A percentile compares a stretch with the other conserved stretches of the same genome.
These are phyloP conservation scores for Marmota monax DNA, from an alignment of 2,113 vertebrate species.

Conservation along the genomic window DNA sequence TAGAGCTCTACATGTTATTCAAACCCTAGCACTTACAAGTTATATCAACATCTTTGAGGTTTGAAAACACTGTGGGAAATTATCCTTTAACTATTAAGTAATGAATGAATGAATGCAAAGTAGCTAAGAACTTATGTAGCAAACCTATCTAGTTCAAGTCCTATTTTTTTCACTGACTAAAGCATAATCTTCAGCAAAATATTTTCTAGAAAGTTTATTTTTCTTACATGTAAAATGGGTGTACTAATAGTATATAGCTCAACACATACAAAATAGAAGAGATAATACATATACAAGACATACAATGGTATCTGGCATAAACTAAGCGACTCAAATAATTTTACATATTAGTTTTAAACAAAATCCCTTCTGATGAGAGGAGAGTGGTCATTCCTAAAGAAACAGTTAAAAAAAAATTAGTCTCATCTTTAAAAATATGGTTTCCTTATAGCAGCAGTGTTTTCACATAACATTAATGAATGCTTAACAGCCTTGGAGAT, in stretches of 20 bases:
- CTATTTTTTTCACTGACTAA: background rate
- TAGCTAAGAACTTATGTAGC: background rate
- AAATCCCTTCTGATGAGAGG: background rate
- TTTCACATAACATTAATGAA: conserved; percentile 60
- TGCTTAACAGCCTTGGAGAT: conserved; percentile 49
- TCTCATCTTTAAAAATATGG: conserved; percentile 54
- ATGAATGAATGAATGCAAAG: background rate
- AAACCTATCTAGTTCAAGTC: background rate
- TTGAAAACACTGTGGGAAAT: background rate
- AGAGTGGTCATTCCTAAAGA: conserved; percentile 5
- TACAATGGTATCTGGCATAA: background rate
- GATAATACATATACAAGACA: background rate
- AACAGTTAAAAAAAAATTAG: conserved; percentile 31
- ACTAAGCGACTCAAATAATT: background rate
- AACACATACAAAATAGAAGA: conserved; percentile 37
- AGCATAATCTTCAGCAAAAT: background rate
- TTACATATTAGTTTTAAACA: conserved; percentile 32
- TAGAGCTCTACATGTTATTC: background rate
- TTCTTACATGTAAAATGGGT: background rate
- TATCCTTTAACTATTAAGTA: conserved; percentile 30
- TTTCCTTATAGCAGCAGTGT: conserved; percentile 9
- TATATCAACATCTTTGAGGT: background rate
- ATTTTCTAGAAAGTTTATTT: background rate
- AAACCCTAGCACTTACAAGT: background rate
- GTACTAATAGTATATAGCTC: background rate